Percentiles rank a stretch among this genome's conserved stretches.
These are phyloP conservation scores for Bos indicus DNA, from an alignment of 2,113 vertebrate genomes.

Conservation along the genomic window DNA sequence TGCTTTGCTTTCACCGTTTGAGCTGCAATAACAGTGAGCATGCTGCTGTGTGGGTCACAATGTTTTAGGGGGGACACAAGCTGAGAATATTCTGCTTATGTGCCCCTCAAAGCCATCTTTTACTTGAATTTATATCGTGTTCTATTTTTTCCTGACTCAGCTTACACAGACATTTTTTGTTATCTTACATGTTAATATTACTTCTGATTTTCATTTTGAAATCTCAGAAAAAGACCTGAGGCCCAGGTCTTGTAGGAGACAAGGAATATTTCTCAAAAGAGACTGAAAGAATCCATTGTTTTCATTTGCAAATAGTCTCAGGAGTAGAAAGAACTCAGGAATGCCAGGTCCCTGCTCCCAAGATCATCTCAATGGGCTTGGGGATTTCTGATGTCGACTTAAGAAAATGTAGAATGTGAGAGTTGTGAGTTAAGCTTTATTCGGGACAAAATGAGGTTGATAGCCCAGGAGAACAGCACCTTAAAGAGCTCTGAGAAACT, in stretches of 20 bases:
- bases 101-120: not conserved
- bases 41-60: not conserved
- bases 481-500: not conserved
- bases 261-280: not conserved
- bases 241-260: not conserved
- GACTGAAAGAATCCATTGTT: not conserved
- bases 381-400: not conserved
- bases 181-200: not conserved
- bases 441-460: not conserved
- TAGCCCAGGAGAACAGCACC: not conserved
- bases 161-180: not conserved
- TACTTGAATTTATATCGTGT: not conserved
- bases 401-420: not conserved
- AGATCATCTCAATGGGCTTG: not conserved
- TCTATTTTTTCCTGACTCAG: not conserved
- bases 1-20: too few species aligned
- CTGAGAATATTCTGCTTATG: too few species aligned
- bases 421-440: not conserved
- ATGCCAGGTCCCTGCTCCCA: not conserved
- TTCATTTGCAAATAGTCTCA: not conserved
- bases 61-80: not conserved
- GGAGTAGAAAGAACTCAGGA: not conserved
- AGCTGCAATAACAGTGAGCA: accelerated
- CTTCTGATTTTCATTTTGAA: not conserved
- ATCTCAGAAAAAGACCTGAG: not conserved